Base-by-base conservation (phyloP, 2,113 vertebrate species). In the Elgaria multicarinata region DNA sequence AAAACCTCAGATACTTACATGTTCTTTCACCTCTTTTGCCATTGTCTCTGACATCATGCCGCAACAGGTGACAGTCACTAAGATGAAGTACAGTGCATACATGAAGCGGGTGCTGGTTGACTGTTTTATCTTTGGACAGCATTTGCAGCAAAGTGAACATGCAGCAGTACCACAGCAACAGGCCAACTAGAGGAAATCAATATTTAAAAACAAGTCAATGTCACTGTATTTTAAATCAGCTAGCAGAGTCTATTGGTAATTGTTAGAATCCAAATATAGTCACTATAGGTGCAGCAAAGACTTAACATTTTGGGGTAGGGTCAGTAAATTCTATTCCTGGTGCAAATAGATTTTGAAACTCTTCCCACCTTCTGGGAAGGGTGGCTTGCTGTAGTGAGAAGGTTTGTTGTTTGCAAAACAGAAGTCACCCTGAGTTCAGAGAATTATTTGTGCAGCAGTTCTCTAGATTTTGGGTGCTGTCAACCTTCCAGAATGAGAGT, bases 31-130 rank as follows among this genome's bases (percentile, higher is more conserved):
- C 84, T 93, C 90, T 0, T 96, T 90, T 76, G 98, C 98, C 89
- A 99, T 98, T 0, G 98, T 98, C 28, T 97, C 97, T 0, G 98
- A 99, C 98, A 99, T 99, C 99, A 99, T 99, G 95, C 99, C 18
- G 83, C 97, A 98, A 93, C 98, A 99, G 96, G 98, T 95, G 92
- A 98, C 8, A 10, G 98, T 98, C 85, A 99, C 98, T 90, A 99
- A 95, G 94, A 99, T 97, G 97, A 99, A 99, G 97, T 98, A 99
- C 10, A 99, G 94, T 0, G 99, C 98, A 0, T 99, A 99, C 98
- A 99, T 99, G 96, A 98, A 96, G 55, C 99, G 98, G 7, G 99
- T 99, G 20, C 98, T 98, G 0, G 98, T 98, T 28, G 99, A 99
- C 94, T 99, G 99, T 82, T 98, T 99, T 95, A 99, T 98, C 96